A percentile compares a stretch with the other conserved stretches of the same genome.
These are phyloP conservation scores for Philopotamus ludificatus DNA, from an alignment of 1,140 invertebrate species.

Conservation along the genomic window DNA sequence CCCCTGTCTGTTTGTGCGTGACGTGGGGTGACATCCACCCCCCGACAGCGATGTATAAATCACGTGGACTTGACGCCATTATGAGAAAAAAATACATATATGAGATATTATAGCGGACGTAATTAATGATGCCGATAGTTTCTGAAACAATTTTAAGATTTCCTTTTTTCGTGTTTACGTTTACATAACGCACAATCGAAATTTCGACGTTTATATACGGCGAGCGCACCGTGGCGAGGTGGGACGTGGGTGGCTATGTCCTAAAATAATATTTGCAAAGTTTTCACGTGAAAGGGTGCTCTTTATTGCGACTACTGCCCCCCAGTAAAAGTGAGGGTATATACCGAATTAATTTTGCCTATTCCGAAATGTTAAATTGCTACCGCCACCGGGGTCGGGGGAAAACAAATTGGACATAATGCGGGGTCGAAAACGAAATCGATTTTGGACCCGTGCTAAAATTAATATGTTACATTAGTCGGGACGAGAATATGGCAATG, in stretches of 20 bases:
- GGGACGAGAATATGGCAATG: neutral
- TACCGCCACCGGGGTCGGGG: neutral
- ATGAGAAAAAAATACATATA: too few species aligned
- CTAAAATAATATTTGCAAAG: constrained; percentile 25
- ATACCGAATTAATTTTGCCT: neutral
- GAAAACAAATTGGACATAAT: neutral
- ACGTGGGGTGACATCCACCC: too few species aligned
- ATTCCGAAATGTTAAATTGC: neutral
- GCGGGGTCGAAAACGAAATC: neutral
- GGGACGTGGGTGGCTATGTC: too few species aligned
- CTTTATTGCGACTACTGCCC: constrained; percentile 6
- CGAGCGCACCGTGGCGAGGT: neutral
- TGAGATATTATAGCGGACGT: too few species aligned
- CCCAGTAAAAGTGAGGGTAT: neutral
- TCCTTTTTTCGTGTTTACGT: too few species aligned
- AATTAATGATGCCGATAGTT: too few species aligned
- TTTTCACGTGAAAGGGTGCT: constrained; percentile 12
- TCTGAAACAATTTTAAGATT: too few species aligned
- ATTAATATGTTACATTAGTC: neutral
- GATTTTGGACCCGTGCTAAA: neutral
- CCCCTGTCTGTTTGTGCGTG: neutral
- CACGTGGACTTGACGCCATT: too few species aligned
- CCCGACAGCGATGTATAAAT: too few species aligned
- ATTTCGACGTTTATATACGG: neutral
- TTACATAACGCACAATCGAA: too few species aligned